These are phyloP conservation scores for Eupithecia subfuscata DNA, from an alignment of 2,888 invertebrate genomes.

Conservation along the genomic window DNA sequence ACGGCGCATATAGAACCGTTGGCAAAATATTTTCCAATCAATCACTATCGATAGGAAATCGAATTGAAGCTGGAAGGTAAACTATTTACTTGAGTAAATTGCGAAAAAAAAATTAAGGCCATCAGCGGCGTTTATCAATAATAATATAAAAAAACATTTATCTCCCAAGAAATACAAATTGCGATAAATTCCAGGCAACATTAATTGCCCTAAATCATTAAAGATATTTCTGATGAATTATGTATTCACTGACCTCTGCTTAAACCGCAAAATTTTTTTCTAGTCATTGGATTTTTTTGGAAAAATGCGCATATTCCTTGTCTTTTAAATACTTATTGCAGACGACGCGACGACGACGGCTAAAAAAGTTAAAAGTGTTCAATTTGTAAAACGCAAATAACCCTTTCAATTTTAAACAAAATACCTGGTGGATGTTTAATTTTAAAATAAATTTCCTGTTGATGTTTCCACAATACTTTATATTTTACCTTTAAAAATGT, in stretches of 20 bases:
- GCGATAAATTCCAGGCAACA: no score
- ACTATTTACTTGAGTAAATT: slow-evolving; percentile 1
- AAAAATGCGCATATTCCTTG: no score
- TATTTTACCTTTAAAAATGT: slow-evolving; percentile 18
- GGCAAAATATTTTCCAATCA: neutral
- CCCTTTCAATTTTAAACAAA: neutral
- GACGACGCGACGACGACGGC: neutral
- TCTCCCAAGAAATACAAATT: no score
- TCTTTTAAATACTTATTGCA: neutral
- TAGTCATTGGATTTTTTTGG: no score
- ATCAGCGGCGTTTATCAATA: neutral
- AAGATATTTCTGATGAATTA: no score
- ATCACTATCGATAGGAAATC: neutral
- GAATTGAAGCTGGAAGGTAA: neutral
- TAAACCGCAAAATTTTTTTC: no score
- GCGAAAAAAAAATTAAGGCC: neutral
- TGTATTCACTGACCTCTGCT: no score
- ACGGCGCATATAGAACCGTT: neutral
- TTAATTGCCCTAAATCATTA: no score
- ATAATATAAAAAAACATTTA: no score
- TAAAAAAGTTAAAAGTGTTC: neutral
- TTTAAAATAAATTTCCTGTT: slow-evolving; percentile 3
- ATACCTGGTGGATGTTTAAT: neutral
- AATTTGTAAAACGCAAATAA: neutral
- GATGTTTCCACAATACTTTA: slow-evolving; percentile 14